Evolutionary conservation across 2,113 vertebrate species (phyloP).

Genomic region (Acanthisitta chloris): DNA sequence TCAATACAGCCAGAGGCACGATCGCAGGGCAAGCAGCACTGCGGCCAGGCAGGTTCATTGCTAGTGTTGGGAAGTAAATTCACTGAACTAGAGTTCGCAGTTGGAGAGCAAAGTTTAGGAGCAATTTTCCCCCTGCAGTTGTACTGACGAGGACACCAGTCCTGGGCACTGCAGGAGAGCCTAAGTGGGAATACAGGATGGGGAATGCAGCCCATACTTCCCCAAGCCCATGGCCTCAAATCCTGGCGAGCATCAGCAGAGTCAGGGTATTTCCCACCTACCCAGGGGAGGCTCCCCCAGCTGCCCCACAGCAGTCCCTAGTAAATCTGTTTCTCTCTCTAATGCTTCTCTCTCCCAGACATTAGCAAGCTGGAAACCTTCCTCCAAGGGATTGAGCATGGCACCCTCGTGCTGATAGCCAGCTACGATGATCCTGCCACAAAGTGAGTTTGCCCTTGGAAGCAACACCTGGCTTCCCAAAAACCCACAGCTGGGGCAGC

Average conservation of each 20-base stretch:
- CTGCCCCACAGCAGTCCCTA: neutral
- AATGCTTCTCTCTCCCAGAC: constrained; percentile 50
- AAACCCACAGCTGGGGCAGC: neutral
- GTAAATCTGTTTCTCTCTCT: neutral
- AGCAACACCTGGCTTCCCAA: neutral
- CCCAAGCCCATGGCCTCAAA: neutral
- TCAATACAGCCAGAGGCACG: fast-evolving
- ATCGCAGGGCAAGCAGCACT: neutral
- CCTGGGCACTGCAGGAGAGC: neutral
- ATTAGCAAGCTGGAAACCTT: constrained; percentile 59
- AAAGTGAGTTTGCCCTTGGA: constrained; percentile 75
- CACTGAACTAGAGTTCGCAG: neutral
- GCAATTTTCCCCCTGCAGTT: neutral
- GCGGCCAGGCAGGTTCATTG: fast-evolving
- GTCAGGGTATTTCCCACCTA: neutral
- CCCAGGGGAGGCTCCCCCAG: neutral
- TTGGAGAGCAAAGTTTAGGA: neutral
- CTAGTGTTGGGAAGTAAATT: neutral
- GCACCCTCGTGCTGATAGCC: constrained; percentile 77
- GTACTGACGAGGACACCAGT: neutral
- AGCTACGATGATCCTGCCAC: constrained; percentile 81
- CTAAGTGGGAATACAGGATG: neutral
- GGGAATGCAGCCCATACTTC: neutral
- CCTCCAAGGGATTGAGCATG: constrained; percentile 68
- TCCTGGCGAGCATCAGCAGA: neutral